Conservation (phyloP, 1,140 invertebrate species). For the Plodia interpunctella region DNA sequence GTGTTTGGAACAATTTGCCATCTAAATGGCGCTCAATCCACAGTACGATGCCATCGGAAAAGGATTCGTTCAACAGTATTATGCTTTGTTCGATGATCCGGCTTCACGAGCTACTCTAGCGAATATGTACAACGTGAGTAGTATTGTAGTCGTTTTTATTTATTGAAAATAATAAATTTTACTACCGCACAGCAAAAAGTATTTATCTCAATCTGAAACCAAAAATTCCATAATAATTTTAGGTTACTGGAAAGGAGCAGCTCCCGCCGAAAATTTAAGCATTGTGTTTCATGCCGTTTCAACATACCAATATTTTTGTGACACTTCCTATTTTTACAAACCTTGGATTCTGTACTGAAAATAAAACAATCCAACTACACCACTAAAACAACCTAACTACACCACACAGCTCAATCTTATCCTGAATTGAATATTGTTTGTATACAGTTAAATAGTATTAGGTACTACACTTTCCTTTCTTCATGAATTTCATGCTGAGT, state of each 20-base stretch:
- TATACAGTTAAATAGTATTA: too few species aligned
- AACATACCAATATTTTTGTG: not conserved
- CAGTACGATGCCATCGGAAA: conserved; percentile 95
- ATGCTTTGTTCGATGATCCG: conserved; percentile 92
- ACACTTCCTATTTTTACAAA: too few species aligned
- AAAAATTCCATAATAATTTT: conserved; percentile 2
- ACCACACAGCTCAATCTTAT: too few species aligned
- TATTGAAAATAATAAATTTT: not conserved
- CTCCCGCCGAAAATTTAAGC: conserved; percentile 24
- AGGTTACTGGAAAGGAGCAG: conserved; percentile 15
- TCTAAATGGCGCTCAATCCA: conserved; percentile 89
- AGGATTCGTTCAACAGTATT: conserved; percentile 95
- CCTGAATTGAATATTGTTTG: too few species aligned
- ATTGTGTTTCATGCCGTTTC: too few species aligned
- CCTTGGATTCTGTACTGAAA: too few species aligned
- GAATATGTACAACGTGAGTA: conserved; percentile 95
- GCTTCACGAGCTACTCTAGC: conserved; percentile 86
- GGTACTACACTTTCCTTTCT: too few species aligned
- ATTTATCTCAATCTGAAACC: not conserved
- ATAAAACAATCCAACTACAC: too few species aligned
- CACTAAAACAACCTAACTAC: too few species aligned
- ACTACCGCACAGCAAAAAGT: too few species aligned
- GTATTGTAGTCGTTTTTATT: conserved; percentile 8
- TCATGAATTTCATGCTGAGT: too few species aligned
- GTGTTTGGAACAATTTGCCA: conserved; percentile 34